These are phyloP conservation scores for Elaphurus davidianus DNA, from an alignment of 2,113 vertebrate species.

Conservation along the genomic window DNA sequence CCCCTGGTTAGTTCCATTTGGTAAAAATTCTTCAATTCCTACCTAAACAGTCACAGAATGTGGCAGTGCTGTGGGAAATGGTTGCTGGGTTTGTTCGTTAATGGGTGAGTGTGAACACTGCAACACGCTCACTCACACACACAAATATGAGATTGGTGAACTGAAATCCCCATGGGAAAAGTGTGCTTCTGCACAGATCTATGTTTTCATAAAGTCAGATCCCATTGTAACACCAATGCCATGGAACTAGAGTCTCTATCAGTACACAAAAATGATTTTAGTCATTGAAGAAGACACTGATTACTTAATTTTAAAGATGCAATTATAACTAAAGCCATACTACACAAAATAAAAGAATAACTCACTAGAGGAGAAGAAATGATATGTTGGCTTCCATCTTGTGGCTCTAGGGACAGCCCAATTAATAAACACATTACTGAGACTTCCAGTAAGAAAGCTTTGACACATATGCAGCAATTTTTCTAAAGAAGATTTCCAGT, in stretches of 20 bases:
- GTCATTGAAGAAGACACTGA: not conserved
- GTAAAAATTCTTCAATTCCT: slow-evolving; percentile 11
- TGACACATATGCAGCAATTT: not conserved
- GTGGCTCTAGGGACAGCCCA: not conserved
- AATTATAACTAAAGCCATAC: not conserved
- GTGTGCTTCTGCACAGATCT: not conserved
- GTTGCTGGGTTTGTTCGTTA: not conserved
- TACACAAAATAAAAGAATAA: not conserved
- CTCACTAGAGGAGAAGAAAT: not conserved
- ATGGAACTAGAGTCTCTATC: not conserved
- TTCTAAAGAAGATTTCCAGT: slow-evolving; percentile 45
- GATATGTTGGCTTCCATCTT: not conserved
- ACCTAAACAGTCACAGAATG: slow-evolving; percentile 28
- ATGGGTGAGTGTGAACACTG: not conserved
- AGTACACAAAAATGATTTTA: not conserved
- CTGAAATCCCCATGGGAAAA: not conserved
- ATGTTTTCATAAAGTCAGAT: not conserved
- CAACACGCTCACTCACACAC: not conserved
- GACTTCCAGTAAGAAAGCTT: slow-evolving; percentile 29
- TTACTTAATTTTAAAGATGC: slow-evolving; percentile 18
- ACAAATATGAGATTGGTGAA: not conserved
- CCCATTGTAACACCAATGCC: not conserved
- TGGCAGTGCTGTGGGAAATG: not conserved
- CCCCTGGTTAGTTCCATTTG: not conserved
- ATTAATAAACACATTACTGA: not conserved